phyloP scores from a whole-genome alignment of 2,113 vertebrate genomes.

The Garra rufa region DNA sequence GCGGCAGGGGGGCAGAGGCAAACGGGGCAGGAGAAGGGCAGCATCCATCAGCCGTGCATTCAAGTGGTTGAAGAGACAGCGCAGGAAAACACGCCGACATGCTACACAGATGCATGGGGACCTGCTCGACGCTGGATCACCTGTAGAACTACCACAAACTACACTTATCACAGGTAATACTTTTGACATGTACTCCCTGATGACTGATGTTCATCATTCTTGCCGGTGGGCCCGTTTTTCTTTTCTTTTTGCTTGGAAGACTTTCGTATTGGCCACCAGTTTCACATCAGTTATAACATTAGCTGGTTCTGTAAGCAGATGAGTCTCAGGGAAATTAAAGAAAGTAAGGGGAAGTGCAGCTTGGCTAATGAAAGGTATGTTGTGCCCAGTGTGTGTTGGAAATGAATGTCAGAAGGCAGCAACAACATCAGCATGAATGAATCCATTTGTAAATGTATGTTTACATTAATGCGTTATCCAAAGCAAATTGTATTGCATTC shows the following conservation, averaged over 20 bases:
- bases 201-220: background rate
- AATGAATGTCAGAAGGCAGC: background rate
- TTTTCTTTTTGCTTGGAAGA: background rate
- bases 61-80: constrained; percentile 79
- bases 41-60: constrained; percentile 75
- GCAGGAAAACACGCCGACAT: constrained; percentile 72
- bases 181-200: background rate
- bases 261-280: background rate
- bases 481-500: background rate
- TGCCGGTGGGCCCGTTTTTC: background rate
- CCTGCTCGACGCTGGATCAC: constrained; percentile 56
- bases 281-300: background rate
- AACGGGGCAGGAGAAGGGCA: constrained; percentile 66
- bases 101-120: constrained; percentile 56
- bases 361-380: background rate
- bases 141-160: constrained; percentile 20
- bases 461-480: background rate
- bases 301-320: background rate
- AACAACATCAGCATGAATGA: background rate
- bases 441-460: background rate
- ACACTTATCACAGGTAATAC: constrained; percentile 19
- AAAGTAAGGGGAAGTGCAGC: background rate
- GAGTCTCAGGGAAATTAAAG: background rate
- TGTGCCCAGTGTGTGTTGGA: background rate
- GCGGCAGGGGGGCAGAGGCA: constrained; percentile 69